Evolutionary conservation across 2,113 vertebrate species (phyloP).

Genomic region (Polypterus bichir): DNA sequence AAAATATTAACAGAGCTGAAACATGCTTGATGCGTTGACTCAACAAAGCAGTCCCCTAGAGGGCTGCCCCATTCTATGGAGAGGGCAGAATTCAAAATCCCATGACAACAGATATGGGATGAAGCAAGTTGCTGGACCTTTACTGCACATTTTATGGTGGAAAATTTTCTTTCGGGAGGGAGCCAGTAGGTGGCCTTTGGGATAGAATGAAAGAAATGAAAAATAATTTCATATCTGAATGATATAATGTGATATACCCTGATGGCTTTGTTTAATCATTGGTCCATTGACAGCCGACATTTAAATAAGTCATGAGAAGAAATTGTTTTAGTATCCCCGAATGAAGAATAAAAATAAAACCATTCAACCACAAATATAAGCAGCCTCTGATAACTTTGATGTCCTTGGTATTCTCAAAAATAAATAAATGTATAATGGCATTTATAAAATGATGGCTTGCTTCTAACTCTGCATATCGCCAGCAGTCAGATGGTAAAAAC

Average conservation of each 20-base stretch:
- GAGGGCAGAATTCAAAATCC: not conserved
- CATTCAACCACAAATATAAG: no score
- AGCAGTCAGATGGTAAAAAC: no score
- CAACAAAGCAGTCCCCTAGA: not conserved
- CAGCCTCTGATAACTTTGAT: no score
- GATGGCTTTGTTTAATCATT: not conserved
- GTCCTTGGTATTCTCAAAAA: no score
- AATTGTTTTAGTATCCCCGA: no score
- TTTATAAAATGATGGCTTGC: no score
- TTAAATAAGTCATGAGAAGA: no score
- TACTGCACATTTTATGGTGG: not conserved
- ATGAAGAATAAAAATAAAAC: no score
- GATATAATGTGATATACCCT: not conserved
- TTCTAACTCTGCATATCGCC: no score
- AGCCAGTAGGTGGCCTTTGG: not conserved
- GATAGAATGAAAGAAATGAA: not conserved
- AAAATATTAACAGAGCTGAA: conserved; percentile 8
- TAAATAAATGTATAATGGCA: no score
- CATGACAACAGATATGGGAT: not conserved
- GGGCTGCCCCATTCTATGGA: not conserved
- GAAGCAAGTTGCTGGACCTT: not conserved
- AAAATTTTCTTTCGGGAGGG: not conserved
- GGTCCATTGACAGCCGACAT: not conserved
- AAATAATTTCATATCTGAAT: not conserved
- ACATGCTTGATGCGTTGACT: not conserved